Evolutionary conservation across 2,797 vertebrate genomes (phyloP).

Genomic region (Lepus oiostolus): DNA sequence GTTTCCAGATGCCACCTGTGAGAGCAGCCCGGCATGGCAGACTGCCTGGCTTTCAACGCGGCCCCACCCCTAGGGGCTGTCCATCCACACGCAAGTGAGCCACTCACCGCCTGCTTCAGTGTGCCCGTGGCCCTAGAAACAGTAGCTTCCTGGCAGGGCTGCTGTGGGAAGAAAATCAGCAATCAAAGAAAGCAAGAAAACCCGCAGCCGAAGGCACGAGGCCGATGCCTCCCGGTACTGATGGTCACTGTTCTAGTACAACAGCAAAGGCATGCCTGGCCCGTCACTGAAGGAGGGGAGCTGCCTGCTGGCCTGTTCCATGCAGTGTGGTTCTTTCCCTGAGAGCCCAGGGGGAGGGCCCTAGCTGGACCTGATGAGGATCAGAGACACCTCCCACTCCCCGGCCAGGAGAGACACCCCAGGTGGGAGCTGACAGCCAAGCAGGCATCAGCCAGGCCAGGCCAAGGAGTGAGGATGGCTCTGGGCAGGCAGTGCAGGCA

Average conservation of each 20-base stretch:
- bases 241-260: rapidly evolving
- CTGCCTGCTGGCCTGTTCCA: neutral
- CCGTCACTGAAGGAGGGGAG: neutral
- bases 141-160: neutral
- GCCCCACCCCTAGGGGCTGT: neutral
- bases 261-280: neutral
- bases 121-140: neutral
- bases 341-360: neutral
- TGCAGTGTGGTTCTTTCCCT: neutral
- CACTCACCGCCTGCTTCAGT: neutral
- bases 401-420: neutral
- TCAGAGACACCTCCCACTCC: neutral
- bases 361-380: neutral
- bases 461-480: neutral
- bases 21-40: neutral
- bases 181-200: neutral
- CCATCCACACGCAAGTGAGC: rapidly evolving
- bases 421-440: neutral
- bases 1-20: neutral
- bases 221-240: neutral
- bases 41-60: neutral
- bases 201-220: too few species aligned
- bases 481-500: neutral
- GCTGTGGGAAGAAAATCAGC: neutral
- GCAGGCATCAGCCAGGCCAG: neutral